These are phyloP conservation scores for Gallirallus australis DNA, from an alignment of 2,797 vertebrate genomes.

Conservation along the genomic window DNA sequence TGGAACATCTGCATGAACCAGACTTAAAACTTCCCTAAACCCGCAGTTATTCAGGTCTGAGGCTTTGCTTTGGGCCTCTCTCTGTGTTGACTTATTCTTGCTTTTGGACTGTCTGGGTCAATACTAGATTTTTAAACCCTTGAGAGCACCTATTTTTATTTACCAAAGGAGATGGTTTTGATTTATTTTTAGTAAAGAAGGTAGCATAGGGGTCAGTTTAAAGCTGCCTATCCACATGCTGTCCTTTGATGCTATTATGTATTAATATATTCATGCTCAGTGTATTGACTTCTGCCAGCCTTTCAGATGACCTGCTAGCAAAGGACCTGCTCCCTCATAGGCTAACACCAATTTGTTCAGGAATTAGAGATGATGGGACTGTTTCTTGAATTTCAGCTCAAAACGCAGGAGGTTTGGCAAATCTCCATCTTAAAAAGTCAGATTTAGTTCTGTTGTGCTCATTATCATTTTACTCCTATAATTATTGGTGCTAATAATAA, in stretches of 20 bases:
- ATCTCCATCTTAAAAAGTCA: neutral
- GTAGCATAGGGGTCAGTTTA: neutral
- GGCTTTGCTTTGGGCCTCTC: slow-evolving; percentile 7
- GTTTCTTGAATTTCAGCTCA: neutral
- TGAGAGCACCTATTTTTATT: neutral
- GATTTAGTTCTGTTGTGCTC: neutral
- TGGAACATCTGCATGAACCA: neutral
- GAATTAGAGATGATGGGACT: neutral
- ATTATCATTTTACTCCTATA: neutral
- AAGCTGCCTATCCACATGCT: neutral
- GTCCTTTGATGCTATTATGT: neutral
- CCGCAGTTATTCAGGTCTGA: neutral
- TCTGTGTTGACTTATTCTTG: slow-evolving; percentile 5
- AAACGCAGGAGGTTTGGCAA: neutral
- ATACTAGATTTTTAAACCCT: neutral
- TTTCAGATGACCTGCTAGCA: neutral
- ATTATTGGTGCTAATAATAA: neutral
- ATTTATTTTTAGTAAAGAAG: neutral
- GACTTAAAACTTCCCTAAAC: neutral
- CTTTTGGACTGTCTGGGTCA: neutral
- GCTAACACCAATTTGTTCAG: neutral
- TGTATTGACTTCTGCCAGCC: neutral
- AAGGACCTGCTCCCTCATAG: neutral
- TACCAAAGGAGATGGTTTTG: neutral
- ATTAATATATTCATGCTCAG: neutral